These are phyloP conservation scores for Melangyna quadrimaculata DNA, from an alignment of 2,888 invertebrate species.

Conservation along the genomic window DNA sequence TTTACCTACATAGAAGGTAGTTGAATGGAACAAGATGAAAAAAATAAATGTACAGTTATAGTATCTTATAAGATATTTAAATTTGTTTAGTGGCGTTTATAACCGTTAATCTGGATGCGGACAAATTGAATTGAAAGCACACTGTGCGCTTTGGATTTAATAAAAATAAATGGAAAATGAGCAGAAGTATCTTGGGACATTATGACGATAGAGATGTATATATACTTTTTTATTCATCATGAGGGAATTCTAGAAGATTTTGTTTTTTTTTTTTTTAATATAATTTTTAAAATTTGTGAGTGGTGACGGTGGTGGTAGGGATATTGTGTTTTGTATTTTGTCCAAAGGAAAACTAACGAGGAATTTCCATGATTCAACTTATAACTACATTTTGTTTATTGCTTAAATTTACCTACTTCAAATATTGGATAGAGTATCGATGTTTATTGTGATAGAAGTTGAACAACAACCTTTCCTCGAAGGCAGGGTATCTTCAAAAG, in stretches of 20 bases:
- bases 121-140: conserved; percentile 28
- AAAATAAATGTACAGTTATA: conserved; percentile 5
- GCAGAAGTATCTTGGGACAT: neutral
- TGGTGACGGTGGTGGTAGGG: neutral
- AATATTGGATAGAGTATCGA: no score
- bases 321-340: neutral
- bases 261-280: neutral
- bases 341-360: neutral
- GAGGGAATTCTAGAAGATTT: neutral
- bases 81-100: conserved; percentile 19
- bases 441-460: no score
- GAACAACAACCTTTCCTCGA: no score
- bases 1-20: neutral
- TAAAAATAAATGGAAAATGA: conserved; percentile 4
- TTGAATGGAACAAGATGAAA: neutral
- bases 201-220: neutral
- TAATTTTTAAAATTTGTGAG: neutral
- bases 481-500: no score
- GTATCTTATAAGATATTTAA: conserved; percentile 18
- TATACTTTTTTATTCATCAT: neutral
- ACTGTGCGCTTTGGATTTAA: conserved; percentile 7
- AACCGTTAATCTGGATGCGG: conserved; percentile 19
- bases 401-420: no score
- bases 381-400: no score
- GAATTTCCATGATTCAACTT: no score